Evolutionary conservation across 1,140 invertebrate genomes (phyloP), one percentile per base, ranked within the genome.

Genomic region (Drosophila kurseongensis): DNA sequence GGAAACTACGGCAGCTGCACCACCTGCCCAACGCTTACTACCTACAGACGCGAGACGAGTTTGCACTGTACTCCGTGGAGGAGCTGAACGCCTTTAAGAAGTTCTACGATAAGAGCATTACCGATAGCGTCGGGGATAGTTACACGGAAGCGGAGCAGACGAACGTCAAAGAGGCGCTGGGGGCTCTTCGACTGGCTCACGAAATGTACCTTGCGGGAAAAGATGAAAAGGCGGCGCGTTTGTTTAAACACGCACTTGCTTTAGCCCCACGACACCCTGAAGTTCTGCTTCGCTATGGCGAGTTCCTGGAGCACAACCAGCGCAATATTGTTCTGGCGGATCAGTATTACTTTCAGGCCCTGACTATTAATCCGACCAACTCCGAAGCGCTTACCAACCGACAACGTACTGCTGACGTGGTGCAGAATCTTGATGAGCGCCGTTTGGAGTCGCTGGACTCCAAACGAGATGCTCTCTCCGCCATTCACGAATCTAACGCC

Each of bases 221-320:
- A 92, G 93, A 94, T 52, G 96, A 97, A 32, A 98, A 98, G 93
- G 97, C 98, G 2, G 92, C 96, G 6, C 97, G 97, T 92, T 92
- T 99, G 23, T 97, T 98, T 86, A 95, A 97, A 92, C 98, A 99
- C 93, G 98, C 98, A 0, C 94, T 97, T 27, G 96, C 97, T 0
- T 93, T 99, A 23, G 96, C 97, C 14, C 98, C 98, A 0, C 95
- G 96, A 75, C 97, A 99, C 93, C 96, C 98, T 1, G 98, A 99
- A 82, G 95, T 99, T 50, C 93, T 99, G 10, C 97, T 97, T 80
- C 95, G 97, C 76, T 99, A 98, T 93, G 98, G 98, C 29, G 97
- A 99, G 93, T 98, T 98, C 93, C 92, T 99, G 27, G 98, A 99
- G 93, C 95, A 96, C 58, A 95, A 96, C 14, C 94, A 97, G 75